phyloP scores from a whole-genome alignment of 2,797 vertebrate species.

The Odontamblyopus lacepedii region DNA sequence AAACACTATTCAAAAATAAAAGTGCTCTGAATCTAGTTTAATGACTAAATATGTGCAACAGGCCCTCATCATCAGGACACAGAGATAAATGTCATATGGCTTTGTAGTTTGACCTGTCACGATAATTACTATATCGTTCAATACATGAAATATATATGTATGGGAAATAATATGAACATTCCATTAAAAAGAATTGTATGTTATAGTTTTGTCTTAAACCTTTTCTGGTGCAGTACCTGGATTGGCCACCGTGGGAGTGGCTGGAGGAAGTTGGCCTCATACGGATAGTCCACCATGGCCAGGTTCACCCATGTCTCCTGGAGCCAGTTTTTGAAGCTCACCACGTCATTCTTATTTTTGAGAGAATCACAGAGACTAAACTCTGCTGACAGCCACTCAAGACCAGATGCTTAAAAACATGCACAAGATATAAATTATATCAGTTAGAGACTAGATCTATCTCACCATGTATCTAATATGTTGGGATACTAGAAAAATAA shows the following conservation, averaged over 20 bases:
- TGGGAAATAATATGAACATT: background rate
- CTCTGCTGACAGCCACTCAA: slow-evolving; percentile 85
- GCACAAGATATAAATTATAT: background rate
- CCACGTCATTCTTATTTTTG: slow-evolving; percentile 67
- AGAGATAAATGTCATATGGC: background rate
- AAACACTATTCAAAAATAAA: slow-evolving; percentile 27
- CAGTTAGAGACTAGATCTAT: background rate
- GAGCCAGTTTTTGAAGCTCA: slow-evolving; percentile 87
- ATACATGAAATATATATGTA: too few relatives aligned
- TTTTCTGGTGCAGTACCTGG: slow-evolving; percentile 76
- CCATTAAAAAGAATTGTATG: background rate
- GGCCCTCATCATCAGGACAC: background rate
- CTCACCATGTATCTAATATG: background rate
- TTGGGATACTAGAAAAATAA: background rate
- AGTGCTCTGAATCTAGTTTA: background rate
- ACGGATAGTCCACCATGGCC: slow-evolving; percentile 97
- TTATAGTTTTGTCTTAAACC: background rate
- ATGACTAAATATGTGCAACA: background rate
- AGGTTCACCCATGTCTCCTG: slow-evolving; percentile 93
- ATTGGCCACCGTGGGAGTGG: slow-evolving; percentile 94
- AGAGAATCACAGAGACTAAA: slow-evolving; percentile 86
- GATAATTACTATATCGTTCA: too few relatives aligned
- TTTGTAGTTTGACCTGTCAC: background rate
- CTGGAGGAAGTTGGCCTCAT: slow-evolving; percentile 89
- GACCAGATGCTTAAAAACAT: slow-evolving; percentile 75